These are phyloP conservation scores for Rhinichthys osculus DNA, from an alignment of 2,797 vertebrate genomes.

Conservation along the genomic window DNA sequence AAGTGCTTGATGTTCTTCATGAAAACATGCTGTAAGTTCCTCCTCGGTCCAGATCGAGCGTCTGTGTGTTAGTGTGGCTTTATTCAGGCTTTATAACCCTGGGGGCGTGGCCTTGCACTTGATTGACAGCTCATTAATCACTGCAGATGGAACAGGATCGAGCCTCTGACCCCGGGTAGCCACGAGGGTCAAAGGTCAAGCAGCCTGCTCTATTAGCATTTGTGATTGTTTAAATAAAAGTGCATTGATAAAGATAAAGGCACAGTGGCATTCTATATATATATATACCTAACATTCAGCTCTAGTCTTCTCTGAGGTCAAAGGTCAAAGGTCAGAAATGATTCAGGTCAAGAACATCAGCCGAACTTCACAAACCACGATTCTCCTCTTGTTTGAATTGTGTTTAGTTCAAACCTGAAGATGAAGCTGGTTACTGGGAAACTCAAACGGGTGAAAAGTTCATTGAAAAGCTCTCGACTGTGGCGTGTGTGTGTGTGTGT, in stretches of 20 bases:
- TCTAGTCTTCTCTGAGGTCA: not conserved
- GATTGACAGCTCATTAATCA: slow-evolving; percentile 45
- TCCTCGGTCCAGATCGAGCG: not conserved
- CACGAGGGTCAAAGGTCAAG: slow-evolving; percentile 66
- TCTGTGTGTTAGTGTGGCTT: not conserved
- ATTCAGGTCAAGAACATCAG: not conserved
- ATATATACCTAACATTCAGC: no score
- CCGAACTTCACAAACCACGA: not conserved
- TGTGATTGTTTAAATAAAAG: slow-evolving; percentile 16
- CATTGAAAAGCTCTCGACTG: slow-evolving; percentile 5
- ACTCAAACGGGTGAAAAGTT: not conserved
- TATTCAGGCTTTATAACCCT: not conserved
- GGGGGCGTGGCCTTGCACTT: slow-evolving; percentile 16
- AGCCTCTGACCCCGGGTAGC: slow-evolving; percentile 59
- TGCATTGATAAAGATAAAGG: not conserved
- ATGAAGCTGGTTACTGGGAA: not conserved
- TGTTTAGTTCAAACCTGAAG: not conserved
- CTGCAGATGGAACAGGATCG: slow-evolving; percentile 62
- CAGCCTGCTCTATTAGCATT: slow-evolving; percentile 50
- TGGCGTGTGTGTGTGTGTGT: slow-evolving; percentile 33
- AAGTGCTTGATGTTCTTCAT: not conserved
- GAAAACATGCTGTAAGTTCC: not conserved
- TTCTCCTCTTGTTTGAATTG: no score
- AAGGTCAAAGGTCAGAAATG: not conserved
- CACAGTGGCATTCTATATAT: not conserved